Base-by-base conservation (phyloP, 2,113 vertebrate species). In the Cebidichthys violaceus region DNA sequence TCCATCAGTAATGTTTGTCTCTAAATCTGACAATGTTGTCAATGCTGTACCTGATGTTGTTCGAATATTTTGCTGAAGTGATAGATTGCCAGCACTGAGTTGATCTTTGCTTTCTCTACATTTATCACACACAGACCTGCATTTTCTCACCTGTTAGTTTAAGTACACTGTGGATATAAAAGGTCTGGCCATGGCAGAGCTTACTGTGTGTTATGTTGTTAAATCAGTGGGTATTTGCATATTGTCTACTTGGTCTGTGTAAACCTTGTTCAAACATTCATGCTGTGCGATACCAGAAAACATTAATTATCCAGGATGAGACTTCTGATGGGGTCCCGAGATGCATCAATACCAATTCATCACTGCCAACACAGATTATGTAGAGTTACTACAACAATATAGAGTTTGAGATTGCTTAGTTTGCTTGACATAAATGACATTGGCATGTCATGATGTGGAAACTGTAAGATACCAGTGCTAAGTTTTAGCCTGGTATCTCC, bases 271-370 rank as follows among this genome's bases (percentile, higher is more conserved):
- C 45, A 33, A 75, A 70, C 52, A 62, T 81, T 13, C 55, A 82
- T 83, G 37, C 50, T 31, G 33, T 70, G 33, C 54, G 66, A 66
- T 64, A 86, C 77, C 50, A 86, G 45, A 84, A 70, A 73, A 41
- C 69, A 80, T 70, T 64, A n/a, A 52, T 72, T 69, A 47, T 73
- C 24, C 70, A 41, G 9, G 6, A 20, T 52, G 55, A 82, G 41
- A n/a, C 37, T 24, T 61, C 60, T 82, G 31, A 72, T 39, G 17
- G 27, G n/a, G 17, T 22, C 61, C 54, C 24, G 83, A 37, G 75
- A 86, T 85, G 81, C 77, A 86, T 74, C 75, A 86, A 79, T 75
- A 72, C 27, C 76, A 78, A 31, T 9, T 22, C 20, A 67, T 47
- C 55, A 62, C 60, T 78, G 62, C 68, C 45, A 73, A 57, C 11